phyloP scores from a whole-genome alignment of 2,797 vertebrate species.

The Schizothorax lantsangensis region DNA sequence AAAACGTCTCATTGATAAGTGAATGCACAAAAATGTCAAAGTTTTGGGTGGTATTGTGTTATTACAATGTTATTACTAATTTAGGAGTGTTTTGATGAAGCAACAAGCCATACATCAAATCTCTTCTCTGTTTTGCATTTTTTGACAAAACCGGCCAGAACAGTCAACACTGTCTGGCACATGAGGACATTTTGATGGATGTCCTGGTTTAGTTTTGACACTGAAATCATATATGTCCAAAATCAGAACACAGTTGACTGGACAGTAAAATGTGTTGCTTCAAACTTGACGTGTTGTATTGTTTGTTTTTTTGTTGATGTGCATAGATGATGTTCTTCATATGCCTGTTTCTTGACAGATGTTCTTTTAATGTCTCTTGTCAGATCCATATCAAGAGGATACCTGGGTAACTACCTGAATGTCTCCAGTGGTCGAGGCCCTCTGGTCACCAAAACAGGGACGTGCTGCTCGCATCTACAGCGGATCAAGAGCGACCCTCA shows the following conservation, averaged over 20 bases:
- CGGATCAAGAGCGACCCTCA: conserved; percentile 70
- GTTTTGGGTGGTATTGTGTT: neutral
- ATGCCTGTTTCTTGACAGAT: neutral
- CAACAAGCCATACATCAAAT: neutral
- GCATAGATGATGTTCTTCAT: neutral
- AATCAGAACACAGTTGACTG: neutral
- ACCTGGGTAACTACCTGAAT: conserved; percentile 79
- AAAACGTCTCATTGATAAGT: neutral
- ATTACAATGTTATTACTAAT: neutral
- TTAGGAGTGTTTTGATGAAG: neutral
- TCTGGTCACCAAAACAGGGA: conserved; percentile 60
- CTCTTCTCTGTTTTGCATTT: neutral
- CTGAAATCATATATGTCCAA: neutral
- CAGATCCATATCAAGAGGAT: conserved; percentile 98
- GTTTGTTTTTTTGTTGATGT: neutral
- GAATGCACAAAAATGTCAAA: too few species aligned
- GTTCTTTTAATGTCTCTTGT: conserved; percentile 70
- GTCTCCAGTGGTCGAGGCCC: conserved; percentile 61
- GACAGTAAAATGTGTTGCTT: neutral
- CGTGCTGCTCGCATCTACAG: conserved; percentile 69
- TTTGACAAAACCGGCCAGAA: neutral
- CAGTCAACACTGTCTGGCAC: conserved; percentile 1
- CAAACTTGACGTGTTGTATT: neutral
- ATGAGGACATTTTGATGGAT: neutral
- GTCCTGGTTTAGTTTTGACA: neutral